Conservation (phyloP, 1,140 invertebrate species). For the Pseudobourletiella spinata region DNA sequence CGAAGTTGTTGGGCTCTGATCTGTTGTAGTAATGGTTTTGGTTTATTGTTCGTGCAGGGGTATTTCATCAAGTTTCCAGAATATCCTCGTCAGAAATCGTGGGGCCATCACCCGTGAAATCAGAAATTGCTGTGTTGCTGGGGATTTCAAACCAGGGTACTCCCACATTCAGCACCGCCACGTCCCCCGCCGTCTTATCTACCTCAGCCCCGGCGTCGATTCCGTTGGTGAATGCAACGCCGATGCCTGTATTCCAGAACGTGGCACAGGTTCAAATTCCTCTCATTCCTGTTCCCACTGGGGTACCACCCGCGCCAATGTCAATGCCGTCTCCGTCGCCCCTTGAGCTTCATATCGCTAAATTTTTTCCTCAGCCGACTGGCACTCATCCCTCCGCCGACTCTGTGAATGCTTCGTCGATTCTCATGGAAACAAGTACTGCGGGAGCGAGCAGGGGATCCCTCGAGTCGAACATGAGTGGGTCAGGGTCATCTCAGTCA, state of each 20-base stretch:
- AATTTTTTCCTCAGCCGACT: not conserved
- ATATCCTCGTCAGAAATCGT: conserved; percentile 34
- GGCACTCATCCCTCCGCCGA: not conserved
- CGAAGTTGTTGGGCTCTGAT: not conserved
- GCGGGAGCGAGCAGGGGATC: not conserved
- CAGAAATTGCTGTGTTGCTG: conserved; percentile 31
- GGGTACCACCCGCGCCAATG: not conserved
- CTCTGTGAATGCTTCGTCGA: not conserved
- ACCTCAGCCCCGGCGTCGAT: not conserved
- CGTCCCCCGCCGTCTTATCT: not conserved
- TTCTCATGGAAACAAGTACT: not conserved
- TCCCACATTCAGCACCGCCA: too few relatives aligned
- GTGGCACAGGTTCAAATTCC: not conserved
- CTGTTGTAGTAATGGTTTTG: not conserved
- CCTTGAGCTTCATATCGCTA: not conserved
- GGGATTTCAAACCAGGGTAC: conserved; percentile 8
- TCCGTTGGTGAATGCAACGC: not conserved
- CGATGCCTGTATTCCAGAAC: not conserved
- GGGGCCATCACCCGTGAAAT: conserved; percentile 34
- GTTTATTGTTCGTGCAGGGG: conserved; percentile 24
- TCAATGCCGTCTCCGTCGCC: not conserved
- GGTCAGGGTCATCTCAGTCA: not conserved
- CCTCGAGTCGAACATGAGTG: not conserved
- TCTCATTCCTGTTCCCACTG: not conserved
- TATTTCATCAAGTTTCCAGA: conserved; percentile 35